These are phyloP conservation scores for Tetheella fluctuosa DNA, from an alignment of 2,888 invertebrate genomes.

Conservation along the genomic window DNA sequence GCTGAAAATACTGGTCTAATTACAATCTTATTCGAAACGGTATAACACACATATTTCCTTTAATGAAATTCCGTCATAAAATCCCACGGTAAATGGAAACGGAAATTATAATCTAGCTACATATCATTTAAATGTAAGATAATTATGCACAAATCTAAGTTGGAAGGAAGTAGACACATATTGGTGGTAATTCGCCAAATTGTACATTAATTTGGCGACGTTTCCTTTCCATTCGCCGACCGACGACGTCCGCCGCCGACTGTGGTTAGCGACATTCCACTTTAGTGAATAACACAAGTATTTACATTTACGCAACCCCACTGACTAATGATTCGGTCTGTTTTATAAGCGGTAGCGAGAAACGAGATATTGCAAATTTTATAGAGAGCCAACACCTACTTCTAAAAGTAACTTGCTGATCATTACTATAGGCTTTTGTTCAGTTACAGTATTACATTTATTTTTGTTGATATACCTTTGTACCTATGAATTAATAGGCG, in stretches of 20 bases:
- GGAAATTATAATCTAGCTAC: not conserved
- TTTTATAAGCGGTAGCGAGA: not conserved
- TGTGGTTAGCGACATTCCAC: conserved; percentile 45
- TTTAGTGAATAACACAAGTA: conserved; percentile 46
- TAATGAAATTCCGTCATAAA: not conserved
- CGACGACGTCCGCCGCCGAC: conserved; percentile 16
- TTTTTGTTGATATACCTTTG: too few species aligned
- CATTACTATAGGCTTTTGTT: too few species aligned
- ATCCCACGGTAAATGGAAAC: not conserved
- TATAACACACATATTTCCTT: not conserved
- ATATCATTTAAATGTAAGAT: conserved; percentile 1
- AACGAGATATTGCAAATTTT: not conserved
- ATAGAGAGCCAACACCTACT: not conserved
- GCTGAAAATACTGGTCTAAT: not conserved
- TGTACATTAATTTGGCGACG: conserved; percentile 20
- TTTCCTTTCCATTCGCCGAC: conserved; percentile 34
- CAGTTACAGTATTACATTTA: too few species aligned
- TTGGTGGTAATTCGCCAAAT: conserved; percentile 22
- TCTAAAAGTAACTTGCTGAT: too few species aligned
- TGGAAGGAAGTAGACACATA: conserved; percentile 22
- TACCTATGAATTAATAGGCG: too few species aligned
- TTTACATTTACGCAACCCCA: conserved; percentile 37
- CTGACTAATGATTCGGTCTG: not conserved
- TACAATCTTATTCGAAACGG: too few species aligned
- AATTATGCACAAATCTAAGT: not conserved